A percentile compares a stretch with the other conserved stretches of the same genome.
Evolutionary conservation across 2,888 invertebrate species (phyloP).

Genomic region (Buathra laborator): DNA sequence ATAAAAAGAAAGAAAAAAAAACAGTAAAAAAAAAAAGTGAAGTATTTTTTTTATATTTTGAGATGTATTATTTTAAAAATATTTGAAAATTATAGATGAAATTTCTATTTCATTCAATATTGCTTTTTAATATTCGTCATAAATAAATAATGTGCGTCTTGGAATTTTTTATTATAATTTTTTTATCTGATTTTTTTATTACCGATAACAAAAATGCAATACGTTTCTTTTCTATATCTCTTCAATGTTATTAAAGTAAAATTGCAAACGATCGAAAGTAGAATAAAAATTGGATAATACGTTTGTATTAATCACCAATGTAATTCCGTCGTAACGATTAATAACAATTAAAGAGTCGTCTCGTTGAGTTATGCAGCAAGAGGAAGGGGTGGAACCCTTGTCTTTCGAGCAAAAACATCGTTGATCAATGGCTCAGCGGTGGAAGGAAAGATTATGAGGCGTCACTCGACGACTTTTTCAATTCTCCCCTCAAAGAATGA

Average conservation of each 20-base stretch:
- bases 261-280: not conserved
- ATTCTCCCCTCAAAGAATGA: constrained; percentile 43
- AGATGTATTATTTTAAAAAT: too few relatives aligned
- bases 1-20: too few relatives aligned
- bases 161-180: too few relatives aligned
- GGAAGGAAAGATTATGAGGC: constrained; percentile 72
- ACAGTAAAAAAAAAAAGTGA: too few relatives aligned
- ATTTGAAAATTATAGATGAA: too few relatives aligned
- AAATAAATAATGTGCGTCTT: too few relatives aligned
- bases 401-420: constrained; percentile 83
- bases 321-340: constrained; percentile 49
- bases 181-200: too few relatives aligned
- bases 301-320: constrained; percentile 7
- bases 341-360: constrained; percentile 67
- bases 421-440: constrained; percentile 79
- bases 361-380: constrained; percentile 39
- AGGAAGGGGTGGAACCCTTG: constrained; percentile 75
- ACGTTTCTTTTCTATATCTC: too few relatives aligned
- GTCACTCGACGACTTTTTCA: constrained; percentile 62
- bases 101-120: too few relatives aligned
- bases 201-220: too few relatives aligned
- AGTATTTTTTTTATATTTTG: too few relatives aligned
- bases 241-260: not conserved
- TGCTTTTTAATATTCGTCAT: too few relatives aligned
- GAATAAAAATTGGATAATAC: constrained; percentile 10